Conservation (phyloP, 2,113 vertebrate genomes). For the Taxidea taxus region DNA sequence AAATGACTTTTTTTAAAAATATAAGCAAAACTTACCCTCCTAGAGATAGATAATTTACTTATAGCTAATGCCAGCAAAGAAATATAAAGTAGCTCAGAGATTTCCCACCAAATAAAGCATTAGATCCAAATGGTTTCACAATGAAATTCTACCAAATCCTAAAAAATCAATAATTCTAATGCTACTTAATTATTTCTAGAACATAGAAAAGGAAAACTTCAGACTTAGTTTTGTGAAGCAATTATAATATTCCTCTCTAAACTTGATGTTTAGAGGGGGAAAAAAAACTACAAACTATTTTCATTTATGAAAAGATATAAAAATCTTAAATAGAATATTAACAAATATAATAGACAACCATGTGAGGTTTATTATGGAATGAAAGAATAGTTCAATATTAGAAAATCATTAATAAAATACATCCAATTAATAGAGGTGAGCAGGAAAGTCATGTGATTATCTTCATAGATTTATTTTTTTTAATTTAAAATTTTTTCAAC, state of each 20-base stretch:
- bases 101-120: background rate
- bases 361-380: background rate
- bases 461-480: background rate
- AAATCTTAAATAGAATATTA: background rate
- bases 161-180: background rate
- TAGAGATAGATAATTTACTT: background rate
- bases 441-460: background rate
- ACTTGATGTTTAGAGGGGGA: background rate
- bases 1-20: background rate
- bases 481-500: too few relatives aligned
- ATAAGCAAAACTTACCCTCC: background rate
- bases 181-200: background rate
- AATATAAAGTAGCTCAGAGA: background rate
- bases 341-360: background rate
- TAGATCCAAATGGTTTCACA: background rate
- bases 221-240: background rate
- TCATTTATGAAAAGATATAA: background rate
- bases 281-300: background rate
- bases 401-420: background rate
- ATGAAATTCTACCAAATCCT: background rate
- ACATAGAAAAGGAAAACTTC: background rate
- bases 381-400: background rate
- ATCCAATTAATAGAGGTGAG: background rate
- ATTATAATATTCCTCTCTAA: background rate
- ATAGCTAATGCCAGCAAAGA: background rate